These are phyloP conservation scores for Frieseomelitta varia DNA, from an alignment of 1,140 invertebrate species.

Conservation along the genomic window DNA sequence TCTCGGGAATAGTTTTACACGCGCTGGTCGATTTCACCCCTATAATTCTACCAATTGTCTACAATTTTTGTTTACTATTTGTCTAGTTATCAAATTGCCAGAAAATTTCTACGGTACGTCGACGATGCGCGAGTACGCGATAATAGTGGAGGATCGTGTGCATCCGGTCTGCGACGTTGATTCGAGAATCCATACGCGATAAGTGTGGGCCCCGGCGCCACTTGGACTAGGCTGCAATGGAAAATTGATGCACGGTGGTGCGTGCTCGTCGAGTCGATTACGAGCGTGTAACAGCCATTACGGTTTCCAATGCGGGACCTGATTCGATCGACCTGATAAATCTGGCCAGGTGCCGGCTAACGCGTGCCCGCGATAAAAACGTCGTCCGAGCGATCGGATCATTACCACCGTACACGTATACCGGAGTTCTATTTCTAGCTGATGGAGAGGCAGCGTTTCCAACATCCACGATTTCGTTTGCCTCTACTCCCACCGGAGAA, in stretches of 20 bases:
- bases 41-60: background rate
- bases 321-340: slow-evolving; percentile 39
- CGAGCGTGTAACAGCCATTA: slow-evolving; percentile 9
- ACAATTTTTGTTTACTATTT: background rate
- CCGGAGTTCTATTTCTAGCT: background rate
- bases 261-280: slow-evolving; percentile 4
- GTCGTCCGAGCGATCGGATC: background rate
- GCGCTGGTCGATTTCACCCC: background rate
- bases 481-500: background rate
- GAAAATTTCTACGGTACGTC: too few species aligned
- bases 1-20: too few species aligned
- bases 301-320: slow-evolving; percentile 1
- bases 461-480: background rate
- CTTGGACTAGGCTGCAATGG: background rate
- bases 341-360: slow-evolving; percentile 16
- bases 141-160: too few species aligned
- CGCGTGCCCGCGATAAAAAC: slow-evolving; percentile 20
- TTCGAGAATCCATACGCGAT: background rate
- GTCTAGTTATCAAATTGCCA: too few species aligned
- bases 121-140: too few species aligned
- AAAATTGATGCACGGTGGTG: background rate
- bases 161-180: background rate
- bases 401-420: too few species aligned
- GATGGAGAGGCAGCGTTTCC: too few species aligned
- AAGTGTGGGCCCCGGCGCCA: background rate